Base-by-base conservation (phyloP, 2,113 vertebrate genomes). In the Malurus cyaneus region DNA sequence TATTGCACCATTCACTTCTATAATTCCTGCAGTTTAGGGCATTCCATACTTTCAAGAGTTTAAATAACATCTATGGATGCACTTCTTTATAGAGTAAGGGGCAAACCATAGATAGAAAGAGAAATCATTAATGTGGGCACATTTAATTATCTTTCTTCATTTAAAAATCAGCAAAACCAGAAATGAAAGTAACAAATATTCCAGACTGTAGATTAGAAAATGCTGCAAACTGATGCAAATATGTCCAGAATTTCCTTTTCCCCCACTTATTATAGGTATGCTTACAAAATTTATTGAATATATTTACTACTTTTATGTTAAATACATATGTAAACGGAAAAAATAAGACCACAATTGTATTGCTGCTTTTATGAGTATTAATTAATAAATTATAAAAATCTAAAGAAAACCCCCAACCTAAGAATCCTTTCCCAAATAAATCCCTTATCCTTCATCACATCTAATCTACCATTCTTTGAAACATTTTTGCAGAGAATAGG, bases 331-430 rank as follows among this genome's bases (percentile, higher is more conserved):
- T 36, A 52, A 87, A 57, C 11, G 42, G 12, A 80, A 90, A 39
- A 93, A 82, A 46, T 41, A 25, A 44, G 3, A 70, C 2, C 24
- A 93, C 34, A 7, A 57, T n/a, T 26, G 32, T 65, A 59, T 34
- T 53, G 9, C 12, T 61, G 5, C 3, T 77, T 89, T 80, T 28
- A 50, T 39, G 5, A 88, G 54, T n/a, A 54, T 41, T 41, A 67
- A 65, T 20, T 26, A 59, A 34, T 12, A 23, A 11, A 34, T 42
- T 24, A 8, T 5, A 93, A 69, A 61, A 41, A 31, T 5, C 3
- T 31, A 16, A 50, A 69, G 8, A 36, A 53, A 18, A 17, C 0
- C 3, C 5, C 7, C 20, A 14, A 47, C 7, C 5, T 25, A 57
- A 54, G 8, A 88, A 44, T 31, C 12, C 5, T 66, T 61, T 84